Base-by-base conservation (phyloP, 2,888 invertebrate genomes). In the Napeogenes inachia region DNA sequence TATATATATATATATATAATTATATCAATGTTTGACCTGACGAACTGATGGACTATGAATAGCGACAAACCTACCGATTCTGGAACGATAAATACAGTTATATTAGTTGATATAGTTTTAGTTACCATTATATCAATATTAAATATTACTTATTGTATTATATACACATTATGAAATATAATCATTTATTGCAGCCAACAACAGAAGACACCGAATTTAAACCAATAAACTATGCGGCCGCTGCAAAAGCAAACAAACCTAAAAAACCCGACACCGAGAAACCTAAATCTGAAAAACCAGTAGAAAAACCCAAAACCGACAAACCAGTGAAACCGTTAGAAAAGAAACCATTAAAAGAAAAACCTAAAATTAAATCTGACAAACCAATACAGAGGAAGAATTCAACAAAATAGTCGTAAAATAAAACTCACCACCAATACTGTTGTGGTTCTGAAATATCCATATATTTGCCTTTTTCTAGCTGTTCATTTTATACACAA, bases 181-280 rank as follows among this genome's bases (percentile, higher is more conserved):
- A 12, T 50, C 2, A 10, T 30, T 8, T 2, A 50, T 30, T 50
- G 8, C 63, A 68, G 0, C 69, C 69, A 2, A 64, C 63, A 2
- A 56, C 66, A 0, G 82, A 79, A 33, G 84, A 81, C 13, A 45
- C 57, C 0, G 84, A 81, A 0, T 72, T 78, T 50, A 90, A 90
- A 63, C 90, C 90, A 0, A 85, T 89, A 32, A 90, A 90, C 79
- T 90, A 90, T 69, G 90, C 90, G 5, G 90, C 90, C 0, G 90
- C 90, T 0, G 90, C 90, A 10, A 84, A 82, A 61, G 88, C 90
- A 0, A 85, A 82, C 75, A 89, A 89, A 55, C 85, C 89, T 4
- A 86, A 86, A 33, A 81, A 82, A 46, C 74, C 77, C 5, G 62
- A 70, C 3, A 62, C 70, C 1, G 76, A 79, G n/a, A 76, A 77